Base-by-base conservation (phyloP, 1,140 invertebrate species). In the Ceratina calcarata region DNA sequence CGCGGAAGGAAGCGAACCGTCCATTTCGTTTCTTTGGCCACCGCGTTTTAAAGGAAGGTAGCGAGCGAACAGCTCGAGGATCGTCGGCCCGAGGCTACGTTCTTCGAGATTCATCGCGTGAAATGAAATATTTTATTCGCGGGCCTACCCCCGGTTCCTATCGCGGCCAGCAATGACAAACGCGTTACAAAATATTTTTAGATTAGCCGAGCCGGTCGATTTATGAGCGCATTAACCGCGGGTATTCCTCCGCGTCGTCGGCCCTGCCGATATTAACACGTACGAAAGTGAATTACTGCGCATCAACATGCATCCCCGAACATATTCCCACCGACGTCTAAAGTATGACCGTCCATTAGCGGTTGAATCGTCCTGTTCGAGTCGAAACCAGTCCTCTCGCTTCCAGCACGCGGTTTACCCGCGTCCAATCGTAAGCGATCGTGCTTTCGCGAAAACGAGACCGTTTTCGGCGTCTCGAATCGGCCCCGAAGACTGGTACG, bases 1-100 rank as follows among this genome's bases (percentile, higher is more conserved):
- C 86, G 69, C 83, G 85, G 85, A 87, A 88, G 85, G 85, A 87
- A 88, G 88, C 83, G 83, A 73, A 85, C 84, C 84, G 81, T 84
- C 87, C 81, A 85, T 89, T 79, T 83, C 84, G 84, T 86, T 87
- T 89, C 69, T 81, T 64, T 69, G 61, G 67, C 72, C 69, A 73
- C 65, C 70, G 67, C 37, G 70, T 68, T 62, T 83, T 66, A 74
- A 77, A 76, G 64, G 84, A 74, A 58, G 62, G 65, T 49, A 66
- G 55, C 49, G 49, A 55, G 32, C 18, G 10, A 18, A 8, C 13
- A n/a, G 15, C 49, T 64, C 62, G 62, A 18, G 49, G 13, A 7
- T 18, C 27, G 55, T 58, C 51, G 37, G 51, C 51, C 49, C 8
- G 10, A 12, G 27, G 32, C 27, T 27, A 49, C 18, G 55, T 55